phyloP scores from a whole-genome alignment of 1,140 invertebrate genomes.

The Mamestra configurata region DNA sequence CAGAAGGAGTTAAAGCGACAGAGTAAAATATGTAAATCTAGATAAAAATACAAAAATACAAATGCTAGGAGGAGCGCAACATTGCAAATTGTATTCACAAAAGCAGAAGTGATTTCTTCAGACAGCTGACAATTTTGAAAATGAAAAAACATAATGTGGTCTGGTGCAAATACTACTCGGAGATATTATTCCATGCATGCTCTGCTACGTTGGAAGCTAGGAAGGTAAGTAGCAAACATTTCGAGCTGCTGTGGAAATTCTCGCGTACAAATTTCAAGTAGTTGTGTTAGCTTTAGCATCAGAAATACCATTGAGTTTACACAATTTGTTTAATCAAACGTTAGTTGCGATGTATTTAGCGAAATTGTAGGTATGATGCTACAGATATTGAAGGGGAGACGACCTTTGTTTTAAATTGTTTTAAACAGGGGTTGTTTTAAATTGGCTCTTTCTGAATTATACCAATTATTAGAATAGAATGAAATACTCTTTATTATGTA shows the following conservation, averaged over 20 bases:
- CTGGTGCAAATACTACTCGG: neutral
- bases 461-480: no score
- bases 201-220: neutral
- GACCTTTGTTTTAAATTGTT: no score
- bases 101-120: conserved; percentile 17
- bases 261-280: neutral
- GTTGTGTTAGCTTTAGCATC: neutral
- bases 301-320: neutral
- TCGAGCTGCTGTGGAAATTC: neutral
- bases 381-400: no score
- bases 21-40: conserved; percentile 36
- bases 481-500: no score
- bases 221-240: neutral
- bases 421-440: no score
- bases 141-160: neutral
- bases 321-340: neutral
- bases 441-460: no score
- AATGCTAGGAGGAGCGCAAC: neutral
- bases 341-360: neutral
- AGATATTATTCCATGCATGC: neutral
- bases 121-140: conserved; percentile 3
- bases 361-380: neutral
- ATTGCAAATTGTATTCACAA: conserved; percentile 16
- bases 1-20: neutral
- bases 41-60: conserved; percentile 31